Evolutionary conservation across 1,140 invertebrate genomes (phyloP).

Genomic region (Camponotus pennsylvanicus): DNA sequence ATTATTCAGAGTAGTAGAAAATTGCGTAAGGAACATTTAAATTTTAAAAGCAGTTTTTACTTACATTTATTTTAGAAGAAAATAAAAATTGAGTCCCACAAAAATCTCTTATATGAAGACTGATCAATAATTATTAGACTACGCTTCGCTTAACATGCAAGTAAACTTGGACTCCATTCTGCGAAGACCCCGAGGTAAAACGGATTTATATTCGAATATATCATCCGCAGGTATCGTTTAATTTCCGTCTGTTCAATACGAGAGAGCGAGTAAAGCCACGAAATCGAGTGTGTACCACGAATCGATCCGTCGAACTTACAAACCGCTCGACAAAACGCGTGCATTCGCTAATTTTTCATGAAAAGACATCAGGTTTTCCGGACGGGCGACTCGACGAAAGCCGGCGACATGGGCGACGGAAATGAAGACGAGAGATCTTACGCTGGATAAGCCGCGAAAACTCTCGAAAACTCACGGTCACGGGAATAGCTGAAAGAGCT

Average conservation of each 20-base stretch:
- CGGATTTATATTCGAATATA: conserved; percentile 52
- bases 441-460: conserved; percentile 66
- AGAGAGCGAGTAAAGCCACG: neutral
- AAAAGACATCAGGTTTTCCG: conserved; percentile 50
- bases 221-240: conserved; percentile 50
- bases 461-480: conserved; percentile 68
- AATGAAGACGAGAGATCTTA: conserved; percentile 76
- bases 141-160: conserved; percentile 12
- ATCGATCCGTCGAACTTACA: conserved; percentile 53
- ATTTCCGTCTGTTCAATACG: conserved; percentile 47
- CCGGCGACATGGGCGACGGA: conserved; percentile 65
- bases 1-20: neutral
- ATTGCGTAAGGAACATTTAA: neutral
- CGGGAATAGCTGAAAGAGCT: conserved; percentile 64
- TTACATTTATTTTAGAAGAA: neutral
- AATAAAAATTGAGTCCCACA: neutral
- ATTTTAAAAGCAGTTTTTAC: neutral
- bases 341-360: conserved; percentile 61
- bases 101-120: neutral
- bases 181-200: conserved; percentile 24
- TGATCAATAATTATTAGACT: neutral
- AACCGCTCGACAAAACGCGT: conserved; percentile 53
- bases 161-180: conserved; percentile 4
- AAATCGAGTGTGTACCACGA: conserved; percentile 22
- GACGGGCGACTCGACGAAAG: conserved; percentile 53